A percentile compares a stretch with the other conserved stretches of the same genome.
Conservation (phyloP, 2,113 vertebrate genomes). For the Cochlearius cochlearius region DNA sequence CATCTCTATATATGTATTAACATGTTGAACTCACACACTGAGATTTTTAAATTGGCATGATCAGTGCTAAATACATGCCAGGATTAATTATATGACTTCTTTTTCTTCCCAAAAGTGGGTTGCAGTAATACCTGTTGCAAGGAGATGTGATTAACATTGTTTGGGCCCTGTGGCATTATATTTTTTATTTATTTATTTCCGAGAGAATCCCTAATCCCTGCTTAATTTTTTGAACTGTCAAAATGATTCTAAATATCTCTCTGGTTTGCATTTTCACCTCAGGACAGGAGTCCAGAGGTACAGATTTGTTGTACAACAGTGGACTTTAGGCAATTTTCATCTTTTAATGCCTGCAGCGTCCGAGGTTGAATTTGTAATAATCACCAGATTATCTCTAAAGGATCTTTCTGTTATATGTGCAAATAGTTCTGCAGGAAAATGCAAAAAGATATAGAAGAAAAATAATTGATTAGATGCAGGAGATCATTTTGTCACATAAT, state of each 20-base stretch:
- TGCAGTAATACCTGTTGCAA: constrained; percentile 71
- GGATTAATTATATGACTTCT: constrained; percentile 36
- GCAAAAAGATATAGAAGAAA: constrained; percentile 65
- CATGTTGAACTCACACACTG: not conserved
- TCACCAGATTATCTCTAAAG: constrained; percentile 80
- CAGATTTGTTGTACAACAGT: constrained; percentile 69
- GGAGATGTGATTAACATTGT: constrained; percentile 54
- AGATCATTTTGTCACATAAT: constrained; percentile 70
- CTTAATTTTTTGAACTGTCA: constrained; percentile 83
- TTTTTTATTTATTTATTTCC: constrained; percentile 62
- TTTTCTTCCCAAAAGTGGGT: not conserved
- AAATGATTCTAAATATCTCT: constrained; percentile 78
- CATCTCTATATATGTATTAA: not conserved
- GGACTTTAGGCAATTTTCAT: constrained; percentile 80
- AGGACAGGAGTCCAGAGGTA: constrained; percentile 77
- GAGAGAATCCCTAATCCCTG: constrained; percentile 77
- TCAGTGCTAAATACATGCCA: not conserved
- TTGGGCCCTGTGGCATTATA: constrained; percentile 68
- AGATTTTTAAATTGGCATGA: not conserved
- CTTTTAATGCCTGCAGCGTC: constrained; percentile 71
- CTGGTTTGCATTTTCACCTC: constrained; percentile 79
- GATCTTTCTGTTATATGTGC: constrained; percentile 71
- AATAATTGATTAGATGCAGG: constrained; percentile 73
- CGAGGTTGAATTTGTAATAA: constrained; percentile 72
- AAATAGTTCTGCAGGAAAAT: constrained; percentile 75